A percentile compares a stretch with the other conserved stretches of the same genome.
Conservation (phyloP, 1,140 invertebrate genomes). For the Drosophila guanche region DNA sequence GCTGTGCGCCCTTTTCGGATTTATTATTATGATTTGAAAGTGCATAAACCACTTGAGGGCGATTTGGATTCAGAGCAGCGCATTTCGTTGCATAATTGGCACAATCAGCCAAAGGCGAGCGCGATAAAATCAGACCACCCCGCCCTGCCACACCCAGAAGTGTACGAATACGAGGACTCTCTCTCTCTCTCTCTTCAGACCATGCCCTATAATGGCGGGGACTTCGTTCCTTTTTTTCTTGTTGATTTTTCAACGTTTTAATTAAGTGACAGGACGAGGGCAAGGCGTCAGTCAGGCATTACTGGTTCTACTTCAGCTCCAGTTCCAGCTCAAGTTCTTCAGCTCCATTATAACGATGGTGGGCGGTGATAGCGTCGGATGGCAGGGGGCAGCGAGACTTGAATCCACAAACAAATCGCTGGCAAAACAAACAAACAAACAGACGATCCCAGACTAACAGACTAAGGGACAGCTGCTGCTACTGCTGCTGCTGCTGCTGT, state of each 20-base stretch:
- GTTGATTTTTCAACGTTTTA: conserved; percentile 80
- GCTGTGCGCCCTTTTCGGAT: conserved; percentile 60
- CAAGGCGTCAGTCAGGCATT: conserved; percentile 7
- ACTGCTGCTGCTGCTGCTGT: too few relatives aligned
- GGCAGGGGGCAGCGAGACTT: conserved; percentile 53
- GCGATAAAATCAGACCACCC: conserved; percentile 65
- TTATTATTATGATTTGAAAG: conserved; percentile 82
- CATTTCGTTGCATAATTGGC: conserved; percentile 79
- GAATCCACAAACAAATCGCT: conserved; percentile 72
- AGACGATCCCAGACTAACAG: conserved; percentile 24
- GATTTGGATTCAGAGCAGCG: conserved; percentile 56
- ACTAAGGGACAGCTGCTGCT: conserved; percentile 12
- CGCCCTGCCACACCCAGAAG: conserved; percentile 15
- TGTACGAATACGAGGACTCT: not conserved
- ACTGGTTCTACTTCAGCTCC: conserved; percentile 13
- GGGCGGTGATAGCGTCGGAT: not conserved
- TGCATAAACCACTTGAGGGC: conserved; percentile 79
- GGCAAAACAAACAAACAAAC: conserved; percentile 52
- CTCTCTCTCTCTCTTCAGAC: conserved; percentile 31
- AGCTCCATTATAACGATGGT: conserved; percentile 49
- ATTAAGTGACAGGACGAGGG: conserved; percentile 70
- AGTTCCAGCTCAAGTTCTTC: conserved; percentile 48
- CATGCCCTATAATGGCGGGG: conserved; percentile 52
- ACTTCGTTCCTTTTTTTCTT: conserved; percentile 29
- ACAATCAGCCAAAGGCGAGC: conserved; percentile 73